Evolutionary conservation across 2,888 invertebrate species (phyloP).

Genomic region (Elysia crispata): DNA sequence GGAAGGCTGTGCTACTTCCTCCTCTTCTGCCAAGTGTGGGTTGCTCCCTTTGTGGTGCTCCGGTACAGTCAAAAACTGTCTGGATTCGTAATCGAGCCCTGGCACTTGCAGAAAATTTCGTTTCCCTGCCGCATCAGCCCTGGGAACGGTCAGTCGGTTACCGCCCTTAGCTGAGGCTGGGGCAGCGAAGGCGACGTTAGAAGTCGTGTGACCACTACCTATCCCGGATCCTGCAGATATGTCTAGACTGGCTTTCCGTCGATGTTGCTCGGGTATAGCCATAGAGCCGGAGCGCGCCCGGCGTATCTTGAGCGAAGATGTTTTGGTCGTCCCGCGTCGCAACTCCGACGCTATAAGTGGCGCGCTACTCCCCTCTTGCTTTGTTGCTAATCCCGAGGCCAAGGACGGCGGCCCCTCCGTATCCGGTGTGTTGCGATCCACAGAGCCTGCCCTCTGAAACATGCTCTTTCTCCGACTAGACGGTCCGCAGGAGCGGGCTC

Average conservation of each 20-base stretch:
- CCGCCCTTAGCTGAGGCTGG: constrained; percentile 19
- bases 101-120: constrained; percentile 35
- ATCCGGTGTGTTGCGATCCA: constrained; percentile 47
- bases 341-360: constrained; percentile 23
- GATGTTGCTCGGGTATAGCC: not conserved
- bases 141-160: constrained; percentile 37
- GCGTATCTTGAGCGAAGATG: constrained; percentile 28
- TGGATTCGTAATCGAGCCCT: constrained; percentile 16
- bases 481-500: constrained; percentile 53
- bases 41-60: not conserved
- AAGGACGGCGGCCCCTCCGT: constrained; percentile 20
- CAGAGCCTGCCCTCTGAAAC: constrained; percentile 53
- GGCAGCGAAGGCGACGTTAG: not conserved
- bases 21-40: not conserved
- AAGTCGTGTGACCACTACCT: too few relatives aligned
- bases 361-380: constrained; percentile 43
- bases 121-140: constrained; percentile 21
- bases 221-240: not conserved
- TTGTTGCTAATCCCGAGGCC: constrained; percentile 26
- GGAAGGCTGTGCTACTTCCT: too few relatives aligned
- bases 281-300: not conserved
- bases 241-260: constrained; percentile 38
- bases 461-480: constrained; percentile 45
- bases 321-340: constrained; percentile 1
- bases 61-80: constrained; percentile 13